Conservation (phyloP, 2,888 invertebrate genomes). For the Lasioglossum pauxillum region DNA sequence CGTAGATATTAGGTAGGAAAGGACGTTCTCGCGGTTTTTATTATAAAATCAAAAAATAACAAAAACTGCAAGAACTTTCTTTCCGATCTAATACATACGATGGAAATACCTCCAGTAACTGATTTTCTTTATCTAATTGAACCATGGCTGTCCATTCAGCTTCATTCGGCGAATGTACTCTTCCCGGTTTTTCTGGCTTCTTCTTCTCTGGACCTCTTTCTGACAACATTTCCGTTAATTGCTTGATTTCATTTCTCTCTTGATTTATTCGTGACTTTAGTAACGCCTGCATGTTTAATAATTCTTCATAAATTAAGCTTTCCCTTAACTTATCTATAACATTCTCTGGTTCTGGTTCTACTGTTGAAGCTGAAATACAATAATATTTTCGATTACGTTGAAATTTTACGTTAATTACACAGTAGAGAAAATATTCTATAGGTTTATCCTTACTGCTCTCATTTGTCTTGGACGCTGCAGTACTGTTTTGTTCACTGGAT, state of each 20-base stretch:
- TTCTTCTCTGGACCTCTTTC: slow-evolving; percentile 75
- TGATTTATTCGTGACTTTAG: slow-evolving; percentile 89
- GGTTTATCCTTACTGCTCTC: slow-evolving; percentile 52
- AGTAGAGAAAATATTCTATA: neutral
- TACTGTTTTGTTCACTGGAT: slow-evolving; percentile 47
- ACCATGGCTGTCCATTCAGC: slow-evolving; percentile 84
- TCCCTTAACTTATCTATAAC: slow-evolving; percentile 79
- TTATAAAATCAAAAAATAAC: no score
- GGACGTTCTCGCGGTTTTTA: no score
- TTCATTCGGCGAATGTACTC: slow-evolving; percentile 84
- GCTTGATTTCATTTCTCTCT: slow-evolving; percentile 90
- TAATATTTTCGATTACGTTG: neutral
- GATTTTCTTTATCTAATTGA: slow-evolving; percentile 88
- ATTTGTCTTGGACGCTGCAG: slow-evolving; percentile 30
- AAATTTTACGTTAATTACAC: neutral
- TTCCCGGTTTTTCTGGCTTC: slow-evolving; percentile 69
- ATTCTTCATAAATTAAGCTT: slow-evolving; percentile 84
- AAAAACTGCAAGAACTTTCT: no score
- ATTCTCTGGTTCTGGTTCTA: slow-evolving; percentile 73
- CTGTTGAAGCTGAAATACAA: slow-evolving; percentile 45
- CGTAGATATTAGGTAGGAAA: neutral
- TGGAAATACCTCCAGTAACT: slow-evolving; percentile 86
- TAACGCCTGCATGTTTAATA: slow-evolving; percentile 88
- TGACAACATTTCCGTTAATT: slow-evolving; percentile 83
- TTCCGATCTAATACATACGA: no score